Evolutionary conservation across 2,888 invertebrate genomes (phyloP).

Genomic region (Calameuta filiformis): DNA sequence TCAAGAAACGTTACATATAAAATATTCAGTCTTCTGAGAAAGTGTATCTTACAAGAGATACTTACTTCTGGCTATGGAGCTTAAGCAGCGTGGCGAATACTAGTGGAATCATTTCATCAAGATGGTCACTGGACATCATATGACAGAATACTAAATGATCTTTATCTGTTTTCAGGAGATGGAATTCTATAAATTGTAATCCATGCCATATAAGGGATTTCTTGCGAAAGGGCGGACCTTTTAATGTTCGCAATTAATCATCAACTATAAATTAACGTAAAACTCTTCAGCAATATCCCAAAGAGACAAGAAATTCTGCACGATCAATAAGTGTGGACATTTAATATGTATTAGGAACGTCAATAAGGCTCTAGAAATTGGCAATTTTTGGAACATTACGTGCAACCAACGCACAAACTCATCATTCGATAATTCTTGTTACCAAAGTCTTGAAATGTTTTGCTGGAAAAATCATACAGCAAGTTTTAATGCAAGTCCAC

Average conservation of each 20-base stretch:
- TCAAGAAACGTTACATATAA: neutral
- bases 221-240: neutral
- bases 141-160: neutral
- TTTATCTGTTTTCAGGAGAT: constrained; percentile 25
- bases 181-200: constrained; percentile 19
- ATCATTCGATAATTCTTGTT: neutral
- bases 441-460: neutral
- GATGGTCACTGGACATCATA: neutral
- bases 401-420: neutral
- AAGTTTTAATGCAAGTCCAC: neutral
- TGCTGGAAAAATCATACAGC: neutral
- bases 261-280: neutral
- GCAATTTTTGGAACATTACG: neutral
- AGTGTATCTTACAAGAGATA: neutral
- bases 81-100: neutral
- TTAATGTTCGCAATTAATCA: neutral
- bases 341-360: neutral
- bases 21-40: neutral
- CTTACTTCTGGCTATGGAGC: neutral
- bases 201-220: constrained; percentile 6
- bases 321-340: neutral
- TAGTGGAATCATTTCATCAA: neutral
- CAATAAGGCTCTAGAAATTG: neutral
- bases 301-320: neutral
- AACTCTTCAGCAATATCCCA: neutral